Conservation (phyloP, 2,888 invertebrate species). For the Pollenia labialis region DNA sequence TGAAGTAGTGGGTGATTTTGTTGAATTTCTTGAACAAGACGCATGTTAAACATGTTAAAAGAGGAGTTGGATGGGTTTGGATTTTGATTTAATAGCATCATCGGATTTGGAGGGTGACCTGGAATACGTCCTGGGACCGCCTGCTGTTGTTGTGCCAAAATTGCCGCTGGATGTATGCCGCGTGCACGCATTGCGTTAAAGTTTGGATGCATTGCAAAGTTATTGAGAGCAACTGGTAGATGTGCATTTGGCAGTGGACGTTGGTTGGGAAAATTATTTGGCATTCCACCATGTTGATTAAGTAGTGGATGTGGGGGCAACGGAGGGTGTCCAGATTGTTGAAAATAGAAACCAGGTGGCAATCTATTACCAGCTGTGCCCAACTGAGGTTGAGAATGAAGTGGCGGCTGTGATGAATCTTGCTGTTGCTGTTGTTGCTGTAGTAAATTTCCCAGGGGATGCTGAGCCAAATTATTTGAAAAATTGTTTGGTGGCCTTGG, state of each 20-base stretch:
- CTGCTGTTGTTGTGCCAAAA: conserved; percentile 79
- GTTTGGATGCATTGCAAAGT: conserved; percentile 84
- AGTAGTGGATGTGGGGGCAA: conserved; percentile 79
- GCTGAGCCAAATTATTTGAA: conserved; percentile 76
- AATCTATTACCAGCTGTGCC: conserved; percentile 78
- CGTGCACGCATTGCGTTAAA: conserved; percentile 83
- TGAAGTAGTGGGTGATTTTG: conserved; percentile 84
- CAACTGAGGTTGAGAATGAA: conserved; percentile 75
- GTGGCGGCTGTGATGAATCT: conserved; percentile 74
- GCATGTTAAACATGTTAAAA: conserved; percentile 83
- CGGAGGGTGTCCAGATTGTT: conserved; percentile 82
- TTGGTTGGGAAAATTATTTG: conserved; percentile 78
- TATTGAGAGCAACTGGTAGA: conserved; percentile 83
- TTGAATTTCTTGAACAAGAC: conserved; percentile 84
- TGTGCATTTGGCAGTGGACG: conserved; percentile 80
- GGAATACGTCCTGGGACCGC: conserved; percentile 79
- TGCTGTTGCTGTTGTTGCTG: conserved; percentile 73
- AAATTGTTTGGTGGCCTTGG: conserved; percentile 77
- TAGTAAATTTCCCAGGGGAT: conserved; percentile 74
- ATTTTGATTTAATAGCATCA: conserved; percentile 75
- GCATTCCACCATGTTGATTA: conserved; percentile 77
- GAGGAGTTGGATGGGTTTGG: conserved; percentile 78
- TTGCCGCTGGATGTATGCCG: conserved; percentile 79
- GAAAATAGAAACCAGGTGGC: conserved; percentile 82
- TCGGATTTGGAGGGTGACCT: conserved; percentile 79